Evolutionary conservation across 2,113 vertebrate species (phyloP), one percentile per base, ranked within the genome.

Genomic region (Platycercus adscitus): DNA sequence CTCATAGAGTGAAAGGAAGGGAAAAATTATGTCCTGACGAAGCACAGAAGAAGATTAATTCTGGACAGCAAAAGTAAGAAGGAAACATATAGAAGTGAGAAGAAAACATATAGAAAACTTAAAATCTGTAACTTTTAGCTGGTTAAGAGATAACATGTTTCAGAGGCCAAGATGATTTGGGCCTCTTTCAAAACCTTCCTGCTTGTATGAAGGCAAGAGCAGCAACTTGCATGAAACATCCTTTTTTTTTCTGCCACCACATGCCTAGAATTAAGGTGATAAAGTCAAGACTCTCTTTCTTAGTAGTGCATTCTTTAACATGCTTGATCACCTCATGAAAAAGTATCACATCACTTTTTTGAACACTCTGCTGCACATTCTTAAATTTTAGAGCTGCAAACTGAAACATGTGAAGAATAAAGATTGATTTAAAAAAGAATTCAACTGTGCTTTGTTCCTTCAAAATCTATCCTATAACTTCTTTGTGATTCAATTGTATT

Each of bases 1-100:
- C 17, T 31, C 20, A 11, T 39, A 28, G 23, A 39, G 7, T 4
- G 10, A 58, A 26, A n/a, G 39, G 37, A 35, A 60, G 11, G 21
- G 11, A 20, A 81, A 69, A 46, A 10, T 20, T 1, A 63, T 35
- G 28, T 29, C 17, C 19, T 41, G 12, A 65, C 23, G 10, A 82
- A 76, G 76, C 75, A 17, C 19, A 49, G 11, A 72, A 31, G 14
- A 44, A 8, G n/a, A 25, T 83, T 55, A 47, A 39, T 66, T 31
- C 33, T 43, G 35, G 9, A 44, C 7, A 44, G 13, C 7, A 56
- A 29, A 89, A 6, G 0, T 25, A 2, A 46, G 14, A 2, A 1
- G 55, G 53, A 55, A 33, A 33, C 18, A 55, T 55, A 19, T 33
- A 55, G 53, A 33, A 33, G 53, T 55, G 18, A 31, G 29, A 81